A percentile compares a stretch with the other conserved stretches of the same genome.
phyloP scores from a whole-genome alignment of 2,888 invertebrate species.

The Pantelozetes paolii region DNA sequence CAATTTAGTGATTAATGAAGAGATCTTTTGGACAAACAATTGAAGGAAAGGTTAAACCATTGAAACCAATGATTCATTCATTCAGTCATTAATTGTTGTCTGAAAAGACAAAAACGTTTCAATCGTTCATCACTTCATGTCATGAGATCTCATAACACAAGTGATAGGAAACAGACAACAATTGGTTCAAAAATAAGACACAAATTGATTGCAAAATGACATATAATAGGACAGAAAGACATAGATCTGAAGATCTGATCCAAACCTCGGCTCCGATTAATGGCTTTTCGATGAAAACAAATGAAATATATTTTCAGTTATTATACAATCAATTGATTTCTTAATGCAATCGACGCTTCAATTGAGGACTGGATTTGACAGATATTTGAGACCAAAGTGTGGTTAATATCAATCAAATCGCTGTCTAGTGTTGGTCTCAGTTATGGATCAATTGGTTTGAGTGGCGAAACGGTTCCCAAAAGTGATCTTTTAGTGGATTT shows the following conservation, averaged over 20 bases:
- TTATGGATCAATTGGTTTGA: neutral
- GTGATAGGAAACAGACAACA: neutral
- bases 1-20: too few relatives aligned
- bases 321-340: too few relatives aligned
- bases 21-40: neutral
- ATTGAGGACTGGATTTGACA: neutral
- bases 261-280: conserved; percentile 33
- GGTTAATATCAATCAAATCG: neutral
- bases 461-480: neutral
- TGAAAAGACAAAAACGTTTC: neutral
- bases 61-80: neutral
- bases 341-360: too few relatives aligned
- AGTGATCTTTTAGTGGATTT: neutral
- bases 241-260: neutral
- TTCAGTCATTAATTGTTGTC: neutral
- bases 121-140: conserved; percentile 1
- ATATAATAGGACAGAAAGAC: neutral
- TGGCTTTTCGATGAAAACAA: conserved; percentile 9
- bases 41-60: neutral
- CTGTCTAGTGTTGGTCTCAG: neutral
- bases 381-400: neutral
- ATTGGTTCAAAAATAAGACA: neutral
- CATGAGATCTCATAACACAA: neutral
- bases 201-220: neutral
- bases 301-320: neutral